A percentile compares a stretch with the other conserved stretches of the same genome.
Conservation (phyloP, 92 coral and sea anemone genomes). For the Paramuricea clavata region DNA sequence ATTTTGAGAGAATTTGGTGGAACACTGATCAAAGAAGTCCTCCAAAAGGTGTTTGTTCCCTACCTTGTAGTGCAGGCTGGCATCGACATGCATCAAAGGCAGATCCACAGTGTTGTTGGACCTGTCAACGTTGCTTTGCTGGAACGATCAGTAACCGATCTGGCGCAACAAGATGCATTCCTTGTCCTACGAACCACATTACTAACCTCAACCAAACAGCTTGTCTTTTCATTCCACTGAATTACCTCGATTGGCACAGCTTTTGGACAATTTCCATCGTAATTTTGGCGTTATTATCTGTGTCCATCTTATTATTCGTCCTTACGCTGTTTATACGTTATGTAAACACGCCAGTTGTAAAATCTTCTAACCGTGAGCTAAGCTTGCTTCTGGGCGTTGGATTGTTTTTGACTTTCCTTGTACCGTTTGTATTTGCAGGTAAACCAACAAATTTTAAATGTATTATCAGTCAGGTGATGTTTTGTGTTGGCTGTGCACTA, state of each 20-base stretch:
- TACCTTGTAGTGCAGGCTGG: slow-evolving; percentile 4
- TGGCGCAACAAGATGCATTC: slow-evolving; percentile 65
- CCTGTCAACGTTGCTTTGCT: slow-evolving; percentile 69
- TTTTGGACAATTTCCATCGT: slow-evolving; percentile 77
- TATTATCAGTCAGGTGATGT: slow-evolving; percentile 68
- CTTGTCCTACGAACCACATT: slow-evolving; percentile 60
- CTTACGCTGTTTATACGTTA: slow-evolving; percentile 68
- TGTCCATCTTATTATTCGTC: slow-evolving; percentile 25
- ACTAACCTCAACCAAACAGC: slow-evolving; percentile 66
- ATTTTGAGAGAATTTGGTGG: slow-evolving; percentile 50
- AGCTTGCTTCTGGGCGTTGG: slow-evolving; percentile 73
- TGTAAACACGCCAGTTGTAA: slow-evolving; percentile 80
- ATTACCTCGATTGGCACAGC: slow-evolving; percentile 68
- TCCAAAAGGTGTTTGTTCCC: slow-evolving; percentile 28
- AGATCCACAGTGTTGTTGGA: slow-evolving; percentile 78
- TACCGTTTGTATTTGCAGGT: slow-evolving; percentile 77
- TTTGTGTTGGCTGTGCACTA: slow-evolving; percentile 75
- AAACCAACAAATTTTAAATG: slow-evolving; percentile 76
- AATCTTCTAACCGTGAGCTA: slow-evolving; percentile 82
- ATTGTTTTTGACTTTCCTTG: slow-evolving; percentile 71
- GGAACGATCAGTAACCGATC: slow-evolving; percentile 69
- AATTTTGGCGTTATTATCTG: slow-evolving; percentile 56
- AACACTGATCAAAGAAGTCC: background rate
- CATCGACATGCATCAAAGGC: background rate
- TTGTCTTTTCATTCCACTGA: slow-evolving; percentile 73